Percentiles rank a stretch among this genome's conserved stretches.
Evolutionary conservation across 2,888 invertebrate species (phyloP).

Genomic region (Pelosia muscerda): DNA sequence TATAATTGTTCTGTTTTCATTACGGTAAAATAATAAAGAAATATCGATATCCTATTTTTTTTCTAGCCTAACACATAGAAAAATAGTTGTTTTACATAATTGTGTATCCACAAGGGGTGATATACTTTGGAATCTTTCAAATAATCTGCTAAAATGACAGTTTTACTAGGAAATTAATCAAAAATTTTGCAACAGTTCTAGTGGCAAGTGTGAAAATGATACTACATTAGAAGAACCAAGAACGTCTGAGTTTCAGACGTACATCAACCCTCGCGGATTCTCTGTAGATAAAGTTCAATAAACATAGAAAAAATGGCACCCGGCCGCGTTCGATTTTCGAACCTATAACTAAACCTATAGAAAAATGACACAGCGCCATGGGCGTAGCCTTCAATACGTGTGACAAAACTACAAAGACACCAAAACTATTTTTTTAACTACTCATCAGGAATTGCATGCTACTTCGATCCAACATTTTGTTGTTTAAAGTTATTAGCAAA

Average conservation of each 20-base stretch:
- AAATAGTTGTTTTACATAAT: constrained; percentile 12
- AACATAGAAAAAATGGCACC: constrained; percentile 2
- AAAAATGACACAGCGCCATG: background rate
- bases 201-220: background rate
- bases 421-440: background rate
- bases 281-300: background rate
- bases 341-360: background rate
- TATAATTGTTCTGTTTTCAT: too few relatives aligned
- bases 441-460: background rate
- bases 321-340: constrained; percentile 10
- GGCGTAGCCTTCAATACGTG: background rate
- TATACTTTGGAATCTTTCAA: background rate
- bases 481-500: background rate
- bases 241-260: background rate
- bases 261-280: constrained; percentile 9
- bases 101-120: background rate
- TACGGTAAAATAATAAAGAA: background rate
- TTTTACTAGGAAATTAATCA: background rate
- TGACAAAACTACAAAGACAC: background rate
- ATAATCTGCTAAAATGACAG: background rate
- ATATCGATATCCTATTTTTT: constrained; percentile 2
- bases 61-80: constrained; percentile 12
- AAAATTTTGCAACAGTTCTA: background rate
- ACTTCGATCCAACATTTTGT: background rate
- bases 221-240: background rate